Percentiles rank a stretch among this genome's conserved stretches.
Conservation (phyloP, 2,113 vertebrate species). For the Gobio gobio region DNA sequence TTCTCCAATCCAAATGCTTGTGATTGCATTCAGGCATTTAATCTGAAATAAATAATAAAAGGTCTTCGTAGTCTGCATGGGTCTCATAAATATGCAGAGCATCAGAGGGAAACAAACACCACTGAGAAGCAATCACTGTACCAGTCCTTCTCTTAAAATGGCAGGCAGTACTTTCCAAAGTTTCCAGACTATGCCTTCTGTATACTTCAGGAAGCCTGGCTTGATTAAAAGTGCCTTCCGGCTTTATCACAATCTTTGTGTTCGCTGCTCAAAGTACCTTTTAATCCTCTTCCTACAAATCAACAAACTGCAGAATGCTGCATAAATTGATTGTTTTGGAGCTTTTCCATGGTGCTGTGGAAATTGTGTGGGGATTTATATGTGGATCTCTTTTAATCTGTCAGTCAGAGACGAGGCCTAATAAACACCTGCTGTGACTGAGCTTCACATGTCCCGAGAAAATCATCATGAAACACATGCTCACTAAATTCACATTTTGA, state of each 20-base stretch:
- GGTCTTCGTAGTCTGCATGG: constrained; percentile 28
- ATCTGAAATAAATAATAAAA: constrained; percentile 39
- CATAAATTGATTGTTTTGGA: constrained; percentile 57
- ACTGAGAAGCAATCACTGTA: constrained; percentile 18
- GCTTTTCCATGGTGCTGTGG: constrained; percentile 45
- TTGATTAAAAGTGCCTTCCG: constrained; percentile 55
- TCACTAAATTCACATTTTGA: background rate
- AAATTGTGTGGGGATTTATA: constrained; percentile 58
- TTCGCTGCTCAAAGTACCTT: constrained; percentile 41
- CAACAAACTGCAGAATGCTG: constrained; percentile 52
- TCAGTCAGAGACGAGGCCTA: constrained; percentile 37
- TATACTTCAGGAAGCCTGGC: background rate
- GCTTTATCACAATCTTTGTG: constrained; percentile 12
- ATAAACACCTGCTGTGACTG: constrained; percentile 56
- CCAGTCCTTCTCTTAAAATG: constrained; percentile 18
- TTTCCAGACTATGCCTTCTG: constrained; percentile 38
- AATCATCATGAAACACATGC: constrained; percentile 32
- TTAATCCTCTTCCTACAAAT: constrained; percentile 56
- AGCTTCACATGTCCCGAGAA: constrained; percentile 39
- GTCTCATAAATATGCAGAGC: constrained; percentile 64
- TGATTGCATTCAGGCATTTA: constrained; percentile 51
- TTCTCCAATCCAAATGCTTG: constrained; percentile 23
- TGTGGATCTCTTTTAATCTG: constrained; percentile 57
- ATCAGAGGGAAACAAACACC: constrained; percentile 11
- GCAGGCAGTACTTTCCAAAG: constrained; percentile 45